Conservation (phyloP, 2,797 vertebrate genomes). For the Arctocebus calabarensis region DNA sequence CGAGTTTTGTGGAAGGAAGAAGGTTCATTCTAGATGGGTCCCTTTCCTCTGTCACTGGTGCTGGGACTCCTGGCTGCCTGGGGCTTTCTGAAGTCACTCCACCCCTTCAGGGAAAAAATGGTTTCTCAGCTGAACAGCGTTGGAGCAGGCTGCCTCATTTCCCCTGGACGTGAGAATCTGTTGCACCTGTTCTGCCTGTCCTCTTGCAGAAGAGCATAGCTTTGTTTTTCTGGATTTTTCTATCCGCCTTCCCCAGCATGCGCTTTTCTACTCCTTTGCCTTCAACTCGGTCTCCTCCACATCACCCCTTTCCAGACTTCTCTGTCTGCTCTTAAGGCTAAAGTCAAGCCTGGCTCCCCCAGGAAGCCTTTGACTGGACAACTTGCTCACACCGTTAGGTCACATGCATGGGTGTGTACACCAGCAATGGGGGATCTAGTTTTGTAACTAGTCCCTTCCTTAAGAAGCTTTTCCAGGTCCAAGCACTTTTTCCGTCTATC, state of each 20-base stretch:
- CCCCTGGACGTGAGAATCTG: not conserved
- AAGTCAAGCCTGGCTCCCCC: not conserved
- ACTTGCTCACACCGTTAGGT: not conserved
- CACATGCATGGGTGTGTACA: fast-evolving
- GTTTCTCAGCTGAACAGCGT: not conserved
- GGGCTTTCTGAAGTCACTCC: not conserved
- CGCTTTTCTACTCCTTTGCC: too few species aligned
- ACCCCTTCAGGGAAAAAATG: not conserved
- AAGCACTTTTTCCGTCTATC: not conserved
- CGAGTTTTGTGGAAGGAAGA: not conserved
- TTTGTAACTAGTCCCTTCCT: not conserved
- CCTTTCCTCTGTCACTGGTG: not conserved
- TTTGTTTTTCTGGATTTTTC: not conserved
- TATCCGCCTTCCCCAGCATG: fast-evolving
- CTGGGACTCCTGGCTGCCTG: not conserved
- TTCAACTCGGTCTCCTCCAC: not conserved
- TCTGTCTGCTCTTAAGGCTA: not conserved
- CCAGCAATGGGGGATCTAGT: fast-evolving
- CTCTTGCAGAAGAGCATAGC: fast-evolving
- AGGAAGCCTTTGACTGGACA: not conserved
- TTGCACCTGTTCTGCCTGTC: not conserved
- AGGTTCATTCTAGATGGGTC: not conserved
- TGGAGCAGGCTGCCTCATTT: not conserved
- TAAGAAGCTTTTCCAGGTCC: not conserved
- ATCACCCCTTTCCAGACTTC: not conserved